phyloP scores from a whole-genome alignment of 2,797 vertebrate genomes.

The Sciaenops ocellatus region DNA sequence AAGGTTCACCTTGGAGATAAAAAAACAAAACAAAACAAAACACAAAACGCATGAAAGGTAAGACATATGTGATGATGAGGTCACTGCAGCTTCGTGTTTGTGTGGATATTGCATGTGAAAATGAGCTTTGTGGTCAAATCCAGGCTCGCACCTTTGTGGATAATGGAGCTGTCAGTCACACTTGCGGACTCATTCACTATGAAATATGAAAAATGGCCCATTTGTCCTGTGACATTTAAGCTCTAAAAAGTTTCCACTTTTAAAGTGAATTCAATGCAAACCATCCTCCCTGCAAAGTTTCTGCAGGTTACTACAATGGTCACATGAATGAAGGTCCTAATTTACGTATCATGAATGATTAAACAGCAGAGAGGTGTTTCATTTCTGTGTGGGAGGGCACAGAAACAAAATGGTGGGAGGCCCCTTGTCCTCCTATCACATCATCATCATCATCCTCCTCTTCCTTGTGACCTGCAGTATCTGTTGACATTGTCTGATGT shows the following conservation, averaged over 20 bases:
- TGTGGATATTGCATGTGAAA: background rate
- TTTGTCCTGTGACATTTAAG: background rate
- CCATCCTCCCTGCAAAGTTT: constrained; percentile 2
- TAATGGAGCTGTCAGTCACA: constrained; percentile 32
- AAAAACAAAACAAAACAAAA: constrained; percentile 10
- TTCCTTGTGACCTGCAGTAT: constrained; percentile 58
- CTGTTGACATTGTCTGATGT: constrained; percentile 67
- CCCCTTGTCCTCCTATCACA: constrained; percentile 38
- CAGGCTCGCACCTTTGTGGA: background rate
- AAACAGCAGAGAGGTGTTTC: constrained; percentile 55
- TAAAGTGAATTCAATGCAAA: constrained; percentile 22
- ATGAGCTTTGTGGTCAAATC: background rate
- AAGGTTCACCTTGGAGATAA: constrained; percentile 75
- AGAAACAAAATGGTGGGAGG: constrained; percentile 67
- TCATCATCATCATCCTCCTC: no score
- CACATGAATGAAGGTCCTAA: constrained; percentile 35
- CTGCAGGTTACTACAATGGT: constrained; percentile 7
- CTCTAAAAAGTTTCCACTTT: constrained; percentile 56
- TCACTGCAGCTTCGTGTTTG: background rate
- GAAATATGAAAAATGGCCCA: constrained; percentile 5
- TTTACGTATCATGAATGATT: constrained; percentile 75
- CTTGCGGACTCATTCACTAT: constrained; percentile 21
- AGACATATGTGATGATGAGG: constrained; percentile 19
- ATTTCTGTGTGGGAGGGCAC: constrained; percentile 58
- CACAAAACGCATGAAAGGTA: constrained; percentile 60